These are phyloP conservation scores for Varanus salvator DNA, from an alignment of 2,113 vertebrate species.

Conservation along the genomic window DNA sequence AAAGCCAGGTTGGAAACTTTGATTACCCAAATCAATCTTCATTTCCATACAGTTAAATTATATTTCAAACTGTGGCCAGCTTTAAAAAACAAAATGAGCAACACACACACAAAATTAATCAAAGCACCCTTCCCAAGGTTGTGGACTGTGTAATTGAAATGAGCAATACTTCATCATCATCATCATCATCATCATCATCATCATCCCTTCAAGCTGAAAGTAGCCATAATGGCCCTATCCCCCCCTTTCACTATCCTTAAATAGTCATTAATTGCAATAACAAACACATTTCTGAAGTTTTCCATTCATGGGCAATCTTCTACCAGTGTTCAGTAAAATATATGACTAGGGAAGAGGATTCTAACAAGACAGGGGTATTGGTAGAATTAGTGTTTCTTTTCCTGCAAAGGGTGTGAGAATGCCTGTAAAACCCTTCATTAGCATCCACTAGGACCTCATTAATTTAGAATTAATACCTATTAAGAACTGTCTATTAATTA, in stretches of 20 bases:
- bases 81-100: neutral
- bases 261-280: neutral
- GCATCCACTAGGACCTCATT: neutral
- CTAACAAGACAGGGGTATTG: constrained; percentile 6
- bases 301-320: neutral
- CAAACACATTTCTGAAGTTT: neutral
- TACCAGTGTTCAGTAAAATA: neutral
- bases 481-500: neutral
- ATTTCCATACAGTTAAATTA: neutral
- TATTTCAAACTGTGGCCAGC: neutral
- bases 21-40: neutral
- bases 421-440: neutral
- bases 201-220: neutral
- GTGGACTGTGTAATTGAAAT: neutral
- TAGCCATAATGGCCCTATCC: neutral
- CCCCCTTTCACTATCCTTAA: neutral
- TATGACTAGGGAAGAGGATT: neutral
- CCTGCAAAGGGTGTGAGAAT: neutral
- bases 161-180: neutral
- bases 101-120: neutral
- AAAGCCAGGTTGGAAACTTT: neutral
- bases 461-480: constrained; percentile 10
- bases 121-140: neutral
- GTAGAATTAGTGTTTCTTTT: neutral
- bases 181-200: neutral